Evolutionary conservation across 2,797 vertebrate genomes (phyloP).

Genomic region (Gallinago nigripennis): DNA sequence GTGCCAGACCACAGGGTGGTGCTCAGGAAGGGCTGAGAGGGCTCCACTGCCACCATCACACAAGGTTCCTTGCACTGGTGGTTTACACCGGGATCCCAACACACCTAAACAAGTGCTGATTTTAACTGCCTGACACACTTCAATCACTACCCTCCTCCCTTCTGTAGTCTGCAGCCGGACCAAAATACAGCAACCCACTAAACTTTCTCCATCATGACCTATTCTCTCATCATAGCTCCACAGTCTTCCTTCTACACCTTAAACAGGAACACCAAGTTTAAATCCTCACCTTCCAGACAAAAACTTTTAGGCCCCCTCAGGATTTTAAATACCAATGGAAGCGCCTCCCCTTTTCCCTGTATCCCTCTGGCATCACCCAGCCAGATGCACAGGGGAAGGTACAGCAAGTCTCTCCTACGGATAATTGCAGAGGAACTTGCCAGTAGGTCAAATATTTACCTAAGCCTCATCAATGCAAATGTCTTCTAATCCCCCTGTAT

Average conservation of each 20-base stretch:
- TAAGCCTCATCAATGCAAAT: conserved; percentile 44
- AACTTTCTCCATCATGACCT: not conserved
- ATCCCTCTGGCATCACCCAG: not conserved
- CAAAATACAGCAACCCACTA: not conserved
- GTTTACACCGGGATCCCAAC: not conserved
- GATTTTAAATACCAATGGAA: not conserved
- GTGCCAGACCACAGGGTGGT: not conserved
- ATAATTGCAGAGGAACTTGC: not conserved
- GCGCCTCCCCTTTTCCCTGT: not conserved
- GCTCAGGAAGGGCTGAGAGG: not conserved
- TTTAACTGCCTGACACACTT: not conserved
- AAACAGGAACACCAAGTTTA: not conserved
- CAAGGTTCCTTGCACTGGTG: not conserved
- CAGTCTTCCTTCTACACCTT: not conserved
- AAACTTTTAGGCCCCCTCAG: not conserved
- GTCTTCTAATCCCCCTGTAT: conserved; percentile 35
- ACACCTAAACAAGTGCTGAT: not conserved
- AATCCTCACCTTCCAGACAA: not conserved
- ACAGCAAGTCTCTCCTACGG: not conserved
- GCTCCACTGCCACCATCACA: not conserved
- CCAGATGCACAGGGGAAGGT: not conserved
- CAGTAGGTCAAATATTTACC: conserved; percentile 49
- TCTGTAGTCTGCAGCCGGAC: not conserved
- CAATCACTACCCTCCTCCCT: not conserved
- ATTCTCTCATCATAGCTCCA: not conserved